These are phyloP conservation scores for Shinisaurus crocodilurus DNA, from an alignment of 2,113 vertebrate species.

Conservation along the genomic window DNA sequence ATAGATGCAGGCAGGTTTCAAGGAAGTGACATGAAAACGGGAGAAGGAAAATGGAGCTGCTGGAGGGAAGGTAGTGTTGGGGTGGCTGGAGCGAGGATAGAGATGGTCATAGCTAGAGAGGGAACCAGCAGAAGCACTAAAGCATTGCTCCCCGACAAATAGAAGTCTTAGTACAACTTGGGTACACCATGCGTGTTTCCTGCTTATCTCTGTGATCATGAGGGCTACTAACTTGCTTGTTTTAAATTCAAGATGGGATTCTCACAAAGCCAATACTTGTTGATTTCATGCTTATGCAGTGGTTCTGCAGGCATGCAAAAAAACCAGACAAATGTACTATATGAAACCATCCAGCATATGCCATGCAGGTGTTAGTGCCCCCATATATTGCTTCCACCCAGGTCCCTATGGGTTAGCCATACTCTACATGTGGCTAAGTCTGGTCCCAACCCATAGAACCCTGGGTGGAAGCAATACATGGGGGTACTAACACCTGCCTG, in stretches of 20 bases:
- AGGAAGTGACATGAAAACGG: background rate
- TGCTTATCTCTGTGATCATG: background rate
- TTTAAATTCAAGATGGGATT: background rate
- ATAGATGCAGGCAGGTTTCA: background rate
- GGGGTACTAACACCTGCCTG: background rate
- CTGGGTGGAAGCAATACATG: too few species aligned
- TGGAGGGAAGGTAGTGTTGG: background rate
- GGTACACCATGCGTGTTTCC: background rate
- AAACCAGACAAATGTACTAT: too few species aligned
- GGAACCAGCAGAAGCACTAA: background rate
- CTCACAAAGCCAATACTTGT: background rate
- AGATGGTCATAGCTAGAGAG: background rate
- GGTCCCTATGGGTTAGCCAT: too few species aligned
- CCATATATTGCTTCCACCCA: too few species aligned
- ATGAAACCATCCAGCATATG: too few species aligned
- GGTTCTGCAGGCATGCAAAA: background rate
- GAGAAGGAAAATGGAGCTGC: background rate
- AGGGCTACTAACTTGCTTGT: background rate
- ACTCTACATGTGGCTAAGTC: too few species aligned
- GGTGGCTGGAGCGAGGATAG: background rate
- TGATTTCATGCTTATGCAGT: background rate
- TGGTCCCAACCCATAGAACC: too few species aligned
- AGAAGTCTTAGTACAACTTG: background rate
- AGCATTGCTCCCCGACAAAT: background rate
- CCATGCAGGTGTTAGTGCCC: too few species aligned